These are phyloP conservation scores for Drosophila formosana DNA, from an alignment of 2,888 invertebrate genomes.

Conservation along the genomic window DNA sequence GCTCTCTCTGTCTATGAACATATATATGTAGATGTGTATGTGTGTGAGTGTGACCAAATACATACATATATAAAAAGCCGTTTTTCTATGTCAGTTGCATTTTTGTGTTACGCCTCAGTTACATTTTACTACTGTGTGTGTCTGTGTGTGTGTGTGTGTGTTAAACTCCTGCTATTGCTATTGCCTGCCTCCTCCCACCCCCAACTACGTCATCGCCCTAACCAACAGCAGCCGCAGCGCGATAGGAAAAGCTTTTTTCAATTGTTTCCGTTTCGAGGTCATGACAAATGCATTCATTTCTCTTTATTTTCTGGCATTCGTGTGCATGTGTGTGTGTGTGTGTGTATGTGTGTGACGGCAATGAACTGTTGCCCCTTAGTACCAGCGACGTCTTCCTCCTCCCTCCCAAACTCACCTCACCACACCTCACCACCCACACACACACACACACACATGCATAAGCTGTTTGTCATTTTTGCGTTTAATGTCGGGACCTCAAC, in stretches of 20 bases:
- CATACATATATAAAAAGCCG: conserved; percentile 58
- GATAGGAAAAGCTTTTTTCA: conserved; percentile 80
- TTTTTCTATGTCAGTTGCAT: conserved; percentile 79
- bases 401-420: background rate
- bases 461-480: conserved; percentile 65
- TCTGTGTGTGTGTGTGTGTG: conserved; percentile 30
- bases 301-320: conserved; percentile 52
- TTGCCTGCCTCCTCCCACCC: background rate
- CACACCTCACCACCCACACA: background rate
- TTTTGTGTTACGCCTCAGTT: conserved; percentile 70
- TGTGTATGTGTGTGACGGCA: conserved; percentile 55
- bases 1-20: background rate
- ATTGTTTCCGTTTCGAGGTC: conserved; percentile 80
- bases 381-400: background rate
- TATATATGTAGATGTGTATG: conserved; percentile 6
- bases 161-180: conserved; percentile 9
- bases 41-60: conserved; percentile 20
- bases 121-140: conserved; percentile 35
- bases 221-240: conserved; percentile 52
- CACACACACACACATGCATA: conserved; percentile 14
- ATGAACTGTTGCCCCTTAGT: conserved; percentile 65
- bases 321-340: conserved; percentile 22
- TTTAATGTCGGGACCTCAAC: conserved; percentile 71
- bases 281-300: conserved; percentile 80
- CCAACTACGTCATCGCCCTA: background rate